Evolutionary conservation across 2,888 invertebrate species (phyloP).

Genomic region (Sesia bembeciformis): DNA sequence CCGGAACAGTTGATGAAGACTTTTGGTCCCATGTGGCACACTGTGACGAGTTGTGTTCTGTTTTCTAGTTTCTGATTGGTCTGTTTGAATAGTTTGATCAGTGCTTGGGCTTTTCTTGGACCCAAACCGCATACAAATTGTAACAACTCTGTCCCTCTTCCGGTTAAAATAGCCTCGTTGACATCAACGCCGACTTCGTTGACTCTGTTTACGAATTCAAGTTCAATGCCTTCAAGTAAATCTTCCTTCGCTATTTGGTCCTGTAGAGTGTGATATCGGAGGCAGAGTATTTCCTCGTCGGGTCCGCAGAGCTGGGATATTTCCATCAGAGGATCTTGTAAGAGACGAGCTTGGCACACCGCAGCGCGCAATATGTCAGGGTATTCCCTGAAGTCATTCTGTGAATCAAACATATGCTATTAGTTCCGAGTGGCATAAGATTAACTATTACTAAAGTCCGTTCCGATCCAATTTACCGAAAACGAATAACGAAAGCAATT

Average conservation of each 20-base stretch:
- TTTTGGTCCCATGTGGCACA: slow-evolving; percentile 98
- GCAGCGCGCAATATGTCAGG: slow-evolving; percentile 93
- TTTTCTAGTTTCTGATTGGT: slow-evolving; percentile 95
- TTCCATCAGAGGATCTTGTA: slow-evolving; percentile 97
- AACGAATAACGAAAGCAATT: too few species aligned
- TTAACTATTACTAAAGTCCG: too few species aligned
- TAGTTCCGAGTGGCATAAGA: too few species aligned
- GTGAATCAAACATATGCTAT: slow-evolving; percentile 10
- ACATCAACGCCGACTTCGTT: slow-evolving; percentile 99
- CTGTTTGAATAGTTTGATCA: slow-evolving; percentile 90
- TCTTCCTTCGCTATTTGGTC: slow-evolving; percentile 90
- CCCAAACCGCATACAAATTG: slow-evolving; percentile 99
- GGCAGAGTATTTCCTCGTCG: slow-evolving; percentile 96
- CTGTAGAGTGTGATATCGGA: slow-evolving; percentile 91
- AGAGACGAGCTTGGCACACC: slow-evolving; percentile 90
- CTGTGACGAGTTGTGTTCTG: slow-evolving; percentile 94
- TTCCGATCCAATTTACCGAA: too few species aligned
- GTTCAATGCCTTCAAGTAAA: slow-evolving; percentile 85
- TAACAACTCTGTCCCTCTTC: slow-evolving; percentile 89
- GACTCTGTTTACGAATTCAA: slow-evolving; percentile 95
- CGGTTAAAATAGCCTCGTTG: slow-evolving; percentile 91
- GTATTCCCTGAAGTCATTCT: slow-evolving; percentile 93
- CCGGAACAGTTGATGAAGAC: slow-evolving; percentile 99
- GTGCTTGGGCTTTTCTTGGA: slow-evolving; percentile 92
- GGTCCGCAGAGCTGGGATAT: slow-evolving; percentile 96